Evolutionary conservation across 2,888 invertebrate genomes (phyloP).

Genomic region (Aphidius colemani): DNA sequence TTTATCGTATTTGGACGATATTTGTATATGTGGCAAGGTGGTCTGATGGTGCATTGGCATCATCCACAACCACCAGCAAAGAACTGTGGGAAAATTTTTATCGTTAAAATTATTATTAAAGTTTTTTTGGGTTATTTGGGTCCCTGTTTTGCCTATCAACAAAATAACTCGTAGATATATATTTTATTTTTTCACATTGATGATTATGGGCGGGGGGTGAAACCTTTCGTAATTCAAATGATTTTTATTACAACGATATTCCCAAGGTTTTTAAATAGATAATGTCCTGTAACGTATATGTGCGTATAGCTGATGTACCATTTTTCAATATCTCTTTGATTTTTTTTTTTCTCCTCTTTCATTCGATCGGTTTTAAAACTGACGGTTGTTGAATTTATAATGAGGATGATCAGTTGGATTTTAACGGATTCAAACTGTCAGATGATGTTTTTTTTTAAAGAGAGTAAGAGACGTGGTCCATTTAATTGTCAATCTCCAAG

Average conservation of each 20-base stretch:
- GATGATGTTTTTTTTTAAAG: slow-evolving; percentile 12
- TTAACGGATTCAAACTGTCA: slow-evolving; percentile 28
- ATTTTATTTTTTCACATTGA: neutral
- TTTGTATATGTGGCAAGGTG: slow-evolving; percentile 29
- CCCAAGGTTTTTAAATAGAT: slow-evolving; percentile 31
- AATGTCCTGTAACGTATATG: slow-evolving; percentile 1
- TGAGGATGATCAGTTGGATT: slow-evolving; percentile 19
- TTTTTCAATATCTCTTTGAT: too few relatives aligned
- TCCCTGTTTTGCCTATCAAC: slow-evolving; percentile 51
- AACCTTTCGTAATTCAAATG: too few relatives aligned
- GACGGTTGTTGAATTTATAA: slow-evolving; percentile 18
- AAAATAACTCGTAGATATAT: neutral
- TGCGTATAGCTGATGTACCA: too few relatives aligned
- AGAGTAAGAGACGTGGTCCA: slow-evolving; percentile 19
- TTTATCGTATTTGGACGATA: slow-evolving; percentile 15
- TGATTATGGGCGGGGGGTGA: neutral
- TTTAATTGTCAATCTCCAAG: slow-evolving; percentile 22
- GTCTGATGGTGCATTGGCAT: slow-evolving; percentile 10
- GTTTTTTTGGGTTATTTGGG: slow-evolving; percentile 32
- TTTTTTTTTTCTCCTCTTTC: too few relatives aligned
- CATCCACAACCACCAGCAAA: slow-evolving; percentile 50
- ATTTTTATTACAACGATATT: slow-evolving; percentile 8
- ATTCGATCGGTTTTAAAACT: too few relatives aligned
- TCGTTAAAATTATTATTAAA: too few relatives aligned
- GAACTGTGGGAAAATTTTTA: slow-evolving; percentile 48